Evolutionary conservation across 2,797 vertebrate genomes (phyloP).

Genomic region (Smutsia temminckii): DNA sequence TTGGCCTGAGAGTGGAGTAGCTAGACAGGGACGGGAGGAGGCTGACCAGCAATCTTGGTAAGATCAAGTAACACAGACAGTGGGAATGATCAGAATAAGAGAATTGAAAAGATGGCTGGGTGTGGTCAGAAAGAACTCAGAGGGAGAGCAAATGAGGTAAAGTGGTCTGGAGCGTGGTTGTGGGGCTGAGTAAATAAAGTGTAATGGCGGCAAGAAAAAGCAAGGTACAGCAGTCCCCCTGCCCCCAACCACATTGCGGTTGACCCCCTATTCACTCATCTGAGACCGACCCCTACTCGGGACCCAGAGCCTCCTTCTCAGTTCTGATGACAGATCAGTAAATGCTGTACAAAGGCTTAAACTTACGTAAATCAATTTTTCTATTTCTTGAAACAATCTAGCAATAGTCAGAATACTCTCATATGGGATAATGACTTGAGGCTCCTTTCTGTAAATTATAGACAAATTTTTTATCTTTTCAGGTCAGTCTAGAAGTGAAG

Average conservation of each 20-base stretch:
- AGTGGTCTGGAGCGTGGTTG: neutral
- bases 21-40: neutral
- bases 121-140: neutral
- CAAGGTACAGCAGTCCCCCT: neutral
- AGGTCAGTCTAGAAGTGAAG: neutral
- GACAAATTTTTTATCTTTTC: neutral
- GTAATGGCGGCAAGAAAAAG: neutral
- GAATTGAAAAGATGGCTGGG: neutral
- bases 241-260: neutral
- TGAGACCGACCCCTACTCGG: neutral
- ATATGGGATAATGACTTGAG: neutral
- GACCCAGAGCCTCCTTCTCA: neutral
- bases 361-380: neutral
- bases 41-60: neutral
- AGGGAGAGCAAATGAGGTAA: neutral
- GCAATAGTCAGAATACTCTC: neutral
- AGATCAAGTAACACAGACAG: neutral
- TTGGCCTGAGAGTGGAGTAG: neutral
- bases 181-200: neutral
- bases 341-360: neutral
- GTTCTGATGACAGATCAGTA: neutral
- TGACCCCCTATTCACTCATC: neutral
- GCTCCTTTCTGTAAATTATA: neutral
- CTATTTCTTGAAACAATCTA: neutral
- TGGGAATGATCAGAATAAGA: neutral